Evolutionary conservation across 2,113 vertebrate genomes (phyloP), one percentile per base, ranked within the genome.

Genomic region (Osmerus eperlanus): DNA sequence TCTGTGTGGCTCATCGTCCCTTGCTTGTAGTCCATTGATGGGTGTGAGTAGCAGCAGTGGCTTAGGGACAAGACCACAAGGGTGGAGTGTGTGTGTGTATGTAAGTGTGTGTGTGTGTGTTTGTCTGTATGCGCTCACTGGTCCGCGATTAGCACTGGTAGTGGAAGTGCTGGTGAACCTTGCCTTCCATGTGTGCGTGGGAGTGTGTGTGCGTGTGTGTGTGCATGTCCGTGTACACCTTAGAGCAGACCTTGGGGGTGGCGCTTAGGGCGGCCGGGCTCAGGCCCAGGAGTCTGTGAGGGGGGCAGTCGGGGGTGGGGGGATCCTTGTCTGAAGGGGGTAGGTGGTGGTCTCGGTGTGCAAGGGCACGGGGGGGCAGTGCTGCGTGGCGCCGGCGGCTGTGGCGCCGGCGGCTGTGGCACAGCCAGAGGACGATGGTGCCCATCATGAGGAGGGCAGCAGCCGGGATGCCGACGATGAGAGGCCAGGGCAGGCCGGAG

Each of bases 381-480:
- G 65, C 25, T 11, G 13, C 21, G 12, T 87, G 81, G 5, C 81
- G 83, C 3, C 82, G 74, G 15, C 75, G 87, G 29, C 73, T 86
- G 9, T 87, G 81, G 5, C 81, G 83, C 3, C 82, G 74, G 15
- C 75, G 87, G 29, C 73, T 86, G 72, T 89, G 88, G 78, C 88
- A 89, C 65, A 89, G 66, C 87, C 88, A 89, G 54, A 89, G 79
- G 19, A 89, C 84, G 2, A 89, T 84, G 59, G 85, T 81, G 56
- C 88, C 88, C 15, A 88, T 83, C 58, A 89, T 89, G 61, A 89
- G 87, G 25, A 89, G 79, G 52, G 88, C 88, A 1, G 79, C 81
- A 0, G 88, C 85, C 14, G 88, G 88, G 67, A 89, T 89, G 12
- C 88, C 87, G 3, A 89, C 83, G 74, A 89, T 89, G 23, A 89